A percentile compares a stretch with the other conserved stretches of the same genome.
These are phyloP conservation scores for Nemopilema nomurai DNA, from an alignment of 30 jellyfish, hydroid and myxozoan genomes.

Conservation along the genomic window DNA sequence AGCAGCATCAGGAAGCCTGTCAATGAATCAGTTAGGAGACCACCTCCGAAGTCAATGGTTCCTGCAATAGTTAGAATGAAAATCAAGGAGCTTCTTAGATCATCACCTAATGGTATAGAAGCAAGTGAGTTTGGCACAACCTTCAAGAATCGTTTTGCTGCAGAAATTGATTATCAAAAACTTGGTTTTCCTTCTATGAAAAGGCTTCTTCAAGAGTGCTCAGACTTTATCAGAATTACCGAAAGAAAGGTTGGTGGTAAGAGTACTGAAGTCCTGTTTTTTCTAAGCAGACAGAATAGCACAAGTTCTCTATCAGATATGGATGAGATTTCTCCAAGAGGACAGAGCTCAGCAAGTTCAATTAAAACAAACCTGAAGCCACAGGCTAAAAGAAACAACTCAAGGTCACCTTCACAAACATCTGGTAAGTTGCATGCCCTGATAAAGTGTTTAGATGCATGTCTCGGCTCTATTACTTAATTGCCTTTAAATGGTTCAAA, in stretches of 20 bases:
- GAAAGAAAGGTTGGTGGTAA: conserved; percentile 4
- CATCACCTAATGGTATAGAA: conserved; percentile 69
- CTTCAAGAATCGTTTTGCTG: conserved; percentile 52
- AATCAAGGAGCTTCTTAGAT: conserved; percentile 60
- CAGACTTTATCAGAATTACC: conserved; percentile 54
- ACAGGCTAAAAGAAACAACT: neutral
- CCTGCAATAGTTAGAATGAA: conserved; percentile 64
- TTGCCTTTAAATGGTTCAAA: too few species aligned
- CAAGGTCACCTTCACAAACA: neutral
- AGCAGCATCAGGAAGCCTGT: conserved; percentile 50
- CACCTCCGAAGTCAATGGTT: conserved; percentile 46
- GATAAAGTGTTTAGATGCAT: too few species aligned
- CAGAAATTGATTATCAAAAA: conserved; percentile 28
- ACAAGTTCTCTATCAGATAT: neutral
- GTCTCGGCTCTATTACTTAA: too few species aligned
- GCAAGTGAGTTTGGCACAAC: conserved; percentile 25
- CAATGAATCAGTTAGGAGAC: conserved; percentile 52
- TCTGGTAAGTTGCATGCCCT: neutral
- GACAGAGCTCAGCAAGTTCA: neutral
- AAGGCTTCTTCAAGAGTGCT: conserved; percentile 46
- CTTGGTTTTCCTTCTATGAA: conserved; percentile 65
- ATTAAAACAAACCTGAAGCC: neutral
- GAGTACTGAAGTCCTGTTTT: neutral
- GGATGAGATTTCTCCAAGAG: neutral
- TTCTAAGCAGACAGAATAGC: neutral